Base-by-base conservation (phyloP, 1,140 invertebrate species). In the Theocolax elegans region DNA sequence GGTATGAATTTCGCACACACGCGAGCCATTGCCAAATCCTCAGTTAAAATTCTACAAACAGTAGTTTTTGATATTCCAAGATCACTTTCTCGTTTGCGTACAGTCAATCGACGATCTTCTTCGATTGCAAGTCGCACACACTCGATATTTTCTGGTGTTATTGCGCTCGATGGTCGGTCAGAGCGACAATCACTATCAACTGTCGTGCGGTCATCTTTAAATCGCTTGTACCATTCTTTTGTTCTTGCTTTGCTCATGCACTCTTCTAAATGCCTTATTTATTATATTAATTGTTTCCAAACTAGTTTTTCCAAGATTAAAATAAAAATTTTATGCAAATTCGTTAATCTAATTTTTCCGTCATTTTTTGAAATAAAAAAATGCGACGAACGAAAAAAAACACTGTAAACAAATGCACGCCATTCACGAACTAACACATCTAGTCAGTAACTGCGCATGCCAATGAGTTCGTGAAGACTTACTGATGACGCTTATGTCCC, bases 1-100 rank as follows among this genome's bases (percentile, higher is more conserved):
- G 79, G 78, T 73, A 82, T 76, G 72, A 79, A 79, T 73, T 73
- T 74, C 51, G 74, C 72, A 56, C 53, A 72, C 56, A 78, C 62
- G 65, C 77, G 80, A 71, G 56, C 72, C 67, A 80, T 73, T 49
- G 67, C 53, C 59, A 79, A 76, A 75, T 76, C 21, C n/a, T 65
- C 21, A 19, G 48, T 71, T 67, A 77, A 74, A 72, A 77, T 77
- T 49, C 44, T 17, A 46, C 72, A 46, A 58, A 74, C 66, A 38
- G 68, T 63, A 74, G 35, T 62, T 66, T 74, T 74, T 56, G 62
- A 68, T 54, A 77, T 74, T 44, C 56, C 75, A 72, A 68, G 67
- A 54, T 67, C 68, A 70, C 68, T 53, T 65, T 62, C 72, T 72
- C 66, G 29, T 71, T 77, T 70, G 21, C 48, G 40, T 56, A 72